Evolutionary conservation across 37 sponge, comb jelly and placozoan species (phyloP).

Genomic region (Chondrilla cf. caribensis): DNA sequence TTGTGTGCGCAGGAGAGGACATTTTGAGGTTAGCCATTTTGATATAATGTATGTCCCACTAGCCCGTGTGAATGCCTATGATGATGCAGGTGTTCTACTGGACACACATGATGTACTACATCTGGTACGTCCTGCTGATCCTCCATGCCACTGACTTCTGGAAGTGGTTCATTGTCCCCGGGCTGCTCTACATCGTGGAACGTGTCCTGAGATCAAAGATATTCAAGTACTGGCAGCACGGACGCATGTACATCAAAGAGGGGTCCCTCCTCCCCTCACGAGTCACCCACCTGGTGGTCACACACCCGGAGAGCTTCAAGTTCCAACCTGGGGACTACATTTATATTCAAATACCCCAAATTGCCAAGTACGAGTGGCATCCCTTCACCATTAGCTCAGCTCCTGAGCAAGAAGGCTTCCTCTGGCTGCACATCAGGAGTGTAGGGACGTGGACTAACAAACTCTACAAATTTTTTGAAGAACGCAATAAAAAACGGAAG

Average conservation of each 20-base stretch:
- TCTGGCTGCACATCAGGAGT: slow-evolving; percentile 80
- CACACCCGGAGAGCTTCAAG: slow-evolving; percentile 56
- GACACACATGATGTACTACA: slow-evolving; percentile 70
- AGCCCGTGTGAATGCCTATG: neutral
- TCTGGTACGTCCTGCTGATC: slow-evolving; percentile 72
- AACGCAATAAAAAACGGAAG: slow-evolving; percentile 29
- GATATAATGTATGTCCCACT: neutral
- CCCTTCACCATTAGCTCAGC: slow-evolving; percentile 86
- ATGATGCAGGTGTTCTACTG: slow-evolving; percentile 74
- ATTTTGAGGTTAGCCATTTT: slow-evolving; percentile 55
- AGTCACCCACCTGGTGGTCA: slow-evolving; percentile 74
- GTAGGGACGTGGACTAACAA: slow-evolving; percentile 91
- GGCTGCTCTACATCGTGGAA: slow-evolving; percentile 65
- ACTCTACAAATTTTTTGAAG: slow-evolving; percentile 69
- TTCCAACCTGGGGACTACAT: slow-evolving; percentile 87
- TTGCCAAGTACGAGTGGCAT: slow-evolving; percentile 90
- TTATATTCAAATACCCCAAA: slow-evolving; percentile 73
- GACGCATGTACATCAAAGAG: slow-evolving; percentile 66
- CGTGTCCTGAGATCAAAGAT: slow-evolving; percentile 59
- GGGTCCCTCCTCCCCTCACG: slow-evolving; percentile 74
- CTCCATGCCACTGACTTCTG: slow-evolving; percentile 75
- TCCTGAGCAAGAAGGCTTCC: slow-evolving; percentile 67
- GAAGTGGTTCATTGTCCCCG: slow-evolving; percentile 81
- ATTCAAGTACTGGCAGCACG: slow-evolving; percentile 70
- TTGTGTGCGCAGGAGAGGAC: slow-evolving; percentile 70